Base-by-base conservation (phyloP, 2,113 vertebrate species). In the Smithornis capensis region DNA sequence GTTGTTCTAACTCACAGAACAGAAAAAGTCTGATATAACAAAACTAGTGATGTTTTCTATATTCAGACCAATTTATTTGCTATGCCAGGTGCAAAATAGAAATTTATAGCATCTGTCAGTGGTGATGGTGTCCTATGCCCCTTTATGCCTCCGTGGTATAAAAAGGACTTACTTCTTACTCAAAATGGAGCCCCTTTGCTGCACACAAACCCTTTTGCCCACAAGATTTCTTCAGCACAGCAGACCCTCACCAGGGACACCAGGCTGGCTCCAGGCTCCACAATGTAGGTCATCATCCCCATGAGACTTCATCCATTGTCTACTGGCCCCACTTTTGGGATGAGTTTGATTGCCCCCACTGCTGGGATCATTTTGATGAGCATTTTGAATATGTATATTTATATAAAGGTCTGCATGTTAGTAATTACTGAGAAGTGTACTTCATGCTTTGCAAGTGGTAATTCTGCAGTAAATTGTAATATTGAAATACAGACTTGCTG, bases 231-330 rank as follows among this genome's bases (percentile, higher is more conserved):
- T 52, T 52, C 1, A 4, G 56, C 57, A 53, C 63, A 59, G 44
- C 2, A 1, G 38, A 76, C 9, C 75, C 49, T 70, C 1, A 1
- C 38, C 4, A 9, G 27, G 7, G 12, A 37, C 23, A 4, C 38
- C 2, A 1, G 44, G 22, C 56, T 85, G 69, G 44, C 33, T 71
- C 50, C 10, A 1, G 28, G 24, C 24, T 70, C n/a, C 1, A 1
- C 12, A n/a, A 6, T 13, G 25, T 3, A 3, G 50, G 40, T 83
- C 71, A 47, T 35, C 8, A 0, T 23, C 38, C 28, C 22, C 19
- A 16, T 14, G 24, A 45, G 44, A 31, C 56, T 62, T 82, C 19
- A 12, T 44, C 37, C 3, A 2, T 5, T 45, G 19, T 22, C 0
- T 0, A 17, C 10, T 38, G 33, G 31, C 42, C 28, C 16, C 11